These are phyloP conservation scores for Pinna nobilis DNA, from an alignment of 1,140 invertebrate species.

Conservation along the genomic window DNA sequence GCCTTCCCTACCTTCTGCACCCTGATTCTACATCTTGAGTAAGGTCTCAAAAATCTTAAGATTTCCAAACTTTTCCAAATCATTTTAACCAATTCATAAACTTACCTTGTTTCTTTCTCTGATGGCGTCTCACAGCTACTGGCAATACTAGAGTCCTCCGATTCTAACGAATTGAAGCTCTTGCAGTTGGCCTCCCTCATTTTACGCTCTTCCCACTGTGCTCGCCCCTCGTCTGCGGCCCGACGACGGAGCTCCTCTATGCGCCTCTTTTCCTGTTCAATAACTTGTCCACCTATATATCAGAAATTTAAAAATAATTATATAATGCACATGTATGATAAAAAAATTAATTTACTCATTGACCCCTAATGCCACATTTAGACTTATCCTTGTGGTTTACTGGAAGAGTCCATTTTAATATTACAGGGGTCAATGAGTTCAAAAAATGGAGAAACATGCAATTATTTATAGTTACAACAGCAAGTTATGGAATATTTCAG, in stretches of 20 bases:
- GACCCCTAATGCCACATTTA: too few relatives aligned
- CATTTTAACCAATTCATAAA: too few relatives aligned
- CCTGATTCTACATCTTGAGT: too few relatives aligned
- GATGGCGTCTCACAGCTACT: constrained; percentile 81
- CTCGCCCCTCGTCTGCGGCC: constrained; percentile 90
- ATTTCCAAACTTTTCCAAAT: too few relatives aligned
- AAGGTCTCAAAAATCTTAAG: too few relatives aligned
- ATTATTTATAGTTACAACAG: too few relatives aligned
- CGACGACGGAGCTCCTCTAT: constrained; percentile 89
- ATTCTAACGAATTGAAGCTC: constrained; percentile 83
- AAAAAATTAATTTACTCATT: not conserved
- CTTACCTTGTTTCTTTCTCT: constrained; percentile 78
- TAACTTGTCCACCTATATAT: constrained; percentile 80
- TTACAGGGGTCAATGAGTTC: too few relatives aligned
- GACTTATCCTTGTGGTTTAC: too few relatives aligned
- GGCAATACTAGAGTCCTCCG: constrained; percentile 79
- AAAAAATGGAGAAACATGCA: too few relatives aligned
- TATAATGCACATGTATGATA: not conserved
- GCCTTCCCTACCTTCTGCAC: too few relatives aligned
- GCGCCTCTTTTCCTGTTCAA: constrained; percentile 90
- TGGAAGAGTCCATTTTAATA: too few relatives aligned
- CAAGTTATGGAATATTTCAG: too few relatives aligned
- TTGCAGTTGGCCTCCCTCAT: constrained; percentile 79
- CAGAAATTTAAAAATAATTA: constrained; percentile 17
- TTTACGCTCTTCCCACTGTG: constrained; percentile 85